phyloP scores from a whole-genome alignment of 1,140 invertebrate species.

The Scaptomyza montana region DNA sequence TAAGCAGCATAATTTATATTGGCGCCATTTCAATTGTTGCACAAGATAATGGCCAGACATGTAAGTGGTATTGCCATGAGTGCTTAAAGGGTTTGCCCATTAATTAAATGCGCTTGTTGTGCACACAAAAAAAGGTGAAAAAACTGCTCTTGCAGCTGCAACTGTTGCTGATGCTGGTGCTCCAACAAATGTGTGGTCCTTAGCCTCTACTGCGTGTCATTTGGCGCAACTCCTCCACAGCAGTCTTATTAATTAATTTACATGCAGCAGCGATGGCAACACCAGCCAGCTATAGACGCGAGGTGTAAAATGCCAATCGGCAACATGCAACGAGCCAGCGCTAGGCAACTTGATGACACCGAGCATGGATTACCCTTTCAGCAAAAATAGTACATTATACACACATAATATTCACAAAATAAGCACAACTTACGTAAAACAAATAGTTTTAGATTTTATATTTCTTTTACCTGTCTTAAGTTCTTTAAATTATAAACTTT shows the following conservation, averaged over 20 bases:
- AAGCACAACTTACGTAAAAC: no score
- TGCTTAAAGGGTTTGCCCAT: conserved; percentile 66
- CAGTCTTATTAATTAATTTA: conserved; percentile 78
- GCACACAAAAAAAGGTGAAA: neutral
- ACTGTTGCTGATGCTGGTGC: conserved; percentile 5
- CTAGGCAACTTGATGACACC: neutral
- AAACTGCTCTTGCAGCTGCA: conserved; percentile 27
- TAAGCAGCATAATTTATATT: conserved; percentile 60
- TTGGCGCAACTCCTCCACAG: conserved; percentile 52
- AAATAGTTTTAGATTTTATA: no score
- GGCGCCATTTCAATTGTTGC: conserved; percentile 66
- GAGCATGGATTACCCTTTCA: conserved; percentile 16
- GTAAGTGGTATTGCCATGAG: conserved; percentile 51
- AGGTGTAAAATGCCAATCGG: conserved; percentile 58
- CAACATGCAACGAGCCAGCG: conserved; percentile 48
- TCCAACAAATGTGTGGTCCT: conserved; percentile 55
- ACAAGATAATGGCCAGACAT: conserved; percentile 37
- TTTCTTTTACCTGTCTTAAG: no score
- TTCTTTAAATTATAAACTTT: no score
- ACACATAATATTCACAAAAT: no score
- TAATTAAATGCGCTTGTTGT: conserved; percentile 72
- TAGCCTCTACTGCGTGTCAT: conserved; percentile 37
- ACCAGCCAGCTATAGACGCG: conserved; percentile 9
- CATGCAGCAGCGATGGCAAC: conserved; percentile 41
- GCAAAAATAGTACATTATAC: neutral